Base-by-base conservation (phyloP, 2,888 invertebrate genomes). In the Pterobdella sp. region DNA sequence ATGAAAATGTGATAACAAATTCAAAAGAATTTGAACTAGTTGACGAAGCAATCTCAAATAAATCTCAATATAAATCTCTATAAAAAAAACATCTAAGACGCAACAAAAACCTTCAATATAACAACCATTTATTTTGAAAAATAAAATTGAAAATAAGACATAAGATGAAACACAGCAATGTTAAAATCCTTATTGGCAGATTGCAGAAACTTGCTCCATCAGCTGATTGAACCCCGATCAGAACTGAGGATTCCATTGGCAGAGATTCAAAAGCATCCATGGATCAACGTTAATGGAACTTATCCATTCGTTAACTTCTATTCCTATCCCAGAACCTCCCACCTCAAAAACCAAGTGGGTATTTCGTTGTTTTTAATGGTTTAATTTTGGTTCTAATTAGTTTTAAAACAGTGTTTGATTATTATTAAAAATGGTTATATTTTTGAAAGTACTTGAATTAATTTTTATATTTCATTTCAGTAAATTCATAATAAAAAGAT, bases 191-290 rank as follows among this genome's bases (percentile, higher is more conserved):
- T 18, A 18, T 49, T 49, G 52, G n/a, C 14, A 49, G 83, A 82
- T 73, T 81, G 81, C 76, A 78, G 79, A 73, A 81, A 81, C 74
- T 77, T 83, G 74, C 77, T 83, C 67, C 80, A 79, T 68, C 82
- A 82, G 77, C 76, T 83, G 72, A 79, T 83, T 71, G 82, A 83
- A 76, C 83, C 83, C 31, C 79, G 78, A 36, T 81, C 81, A 31
- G 81, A 80, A 73, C 76, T 80, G 36, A 81, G 84, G 72, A 80
- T 83, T 75, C 80, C 82, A 67, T 75, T 83, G 68, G 72, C 78
- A 74, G 82, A 83, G 73, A 78, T 82, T 68, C 80, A 81, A 73
- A 78, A 77, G 7, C 83, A 84, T 73, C 78, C 80, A 7, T 84
- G 83, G 83, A 74, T 84, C 34, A 83, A 82, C 42, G 76, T 77